Base-by-base conservation (phyloP, 2,888 invertebrate species). In the Ametastegia equiseti region DNA sequence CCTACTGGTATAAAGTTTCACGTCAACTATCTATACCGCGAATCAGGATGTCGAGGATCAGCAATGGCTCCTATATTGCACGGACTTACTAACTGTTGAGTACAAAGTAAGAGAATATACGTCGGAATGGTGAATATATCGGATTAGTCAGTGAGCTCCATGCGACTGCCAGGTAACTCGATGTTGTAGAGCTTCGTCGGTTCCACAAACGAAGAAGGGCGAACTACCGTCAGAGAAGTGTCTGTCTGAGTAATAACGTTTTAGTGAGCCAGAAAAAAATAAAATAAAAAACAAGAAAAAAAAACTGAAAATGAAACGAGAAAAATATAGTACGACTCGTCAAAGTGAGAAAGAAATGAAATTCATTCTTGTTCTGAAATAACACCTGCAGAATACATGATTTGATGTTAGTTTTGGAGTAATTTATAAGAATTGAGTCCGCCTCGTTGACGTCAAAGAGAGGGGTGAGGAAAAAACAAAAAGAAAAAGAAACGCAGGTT, bases 131-230 rank as follows among this genome's bases (percentile, higher is more conserved):
- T 15, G 63, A 33, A 63, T 60, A 60, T 27, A 78, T 60, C 78
- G 78, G 63, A 78, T 78, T 78, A 78, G 71, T 69, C 47, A 27
- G 71, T 13, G 47, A 47, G 71, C 71, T 78, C 60, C 75, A 30
- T 45, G 9, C 47, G 27, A 39, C 39, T 27, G 19, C 7, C 23
- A 11, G 71, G 30, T 15, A 30, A 30, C 42, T 13, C 47, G 47
- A 47, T 7, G 23, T 67, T 36, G 33, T 63, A 33, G 30, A 63
- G 63, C 63, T 63, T 63, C 63, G 33, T 33, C 27, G 63, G 33
- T 54, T 23, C 23, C 54, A 9, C 9, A 11, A 54, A 7, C 11
- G 11, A 23, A 54, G 54, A 54, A n/a, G 54, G 54, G 54, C 19
- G 9, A 9, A 54, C 54, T 23, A 54, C 47, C 47, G 47, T 54